phyloP scores from a whole-genome alignment of 2,113 vertebrate genomes.

The Elanus axillaris region DNA sequence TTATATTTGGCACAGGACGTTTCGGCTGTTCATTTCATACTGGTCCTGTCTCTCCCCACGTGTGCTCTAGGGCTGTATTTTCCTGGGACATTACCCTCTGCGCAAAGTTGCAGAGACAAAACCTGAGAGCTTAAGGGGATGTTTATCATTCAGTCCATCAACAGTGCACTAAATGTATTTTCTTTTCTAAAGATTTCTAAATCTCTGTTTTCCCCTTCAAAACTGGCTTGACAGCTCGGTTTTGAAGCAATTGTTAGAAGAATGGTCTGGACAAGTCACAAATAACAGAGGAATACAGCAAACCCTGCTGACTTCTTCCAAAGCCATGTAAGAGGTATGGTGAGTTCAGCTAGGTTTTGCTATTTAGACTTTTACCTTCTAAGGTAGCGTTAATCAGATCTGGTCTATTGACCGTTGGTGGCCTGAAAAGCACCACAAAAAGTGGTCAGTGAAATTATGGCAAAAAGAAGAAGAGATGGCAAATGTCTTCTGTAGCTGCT shows the following conservation, averaged over 20 bases:
- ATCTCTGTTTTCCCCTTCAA: neutral
- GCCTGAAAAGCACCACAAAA: neutral
- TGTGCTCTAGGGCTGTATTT: neutral
- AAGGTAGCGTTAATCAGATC: neutral
- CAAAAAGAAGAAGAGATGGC: neutral
- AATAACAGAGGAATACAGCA: neutral
- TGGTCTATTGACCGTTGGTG: neutral
- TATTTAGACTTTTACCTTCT: neutral
- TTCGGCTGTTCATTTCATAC: accelerated
- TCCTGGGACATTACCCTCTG: accelerated
- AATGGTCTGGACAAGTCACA: neutral
- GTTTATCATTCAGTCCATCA: neutral
- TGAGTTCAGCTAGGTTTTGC: neutral
- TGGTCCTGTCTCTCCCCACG: no score
- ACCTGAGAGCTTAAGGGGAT: neutral
- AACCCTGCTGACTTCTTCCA: neutral
- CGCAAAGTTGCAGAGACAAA: neutral
- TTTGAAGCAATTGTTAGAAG: neutral
- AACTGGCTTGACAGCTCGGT: neutral
- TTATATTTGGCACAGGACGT: neutral
- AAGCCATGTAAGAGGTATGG: neutral
- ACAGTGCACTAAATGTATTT: neutral
- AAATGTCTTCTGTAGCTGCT: neutral
- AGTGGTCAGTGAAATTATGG: accelerated
- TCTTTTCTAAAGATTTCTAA: neutral